Conservation (phyloP, 2,888 invertebrate genomes). For the Torymus tubicola region DNA sequence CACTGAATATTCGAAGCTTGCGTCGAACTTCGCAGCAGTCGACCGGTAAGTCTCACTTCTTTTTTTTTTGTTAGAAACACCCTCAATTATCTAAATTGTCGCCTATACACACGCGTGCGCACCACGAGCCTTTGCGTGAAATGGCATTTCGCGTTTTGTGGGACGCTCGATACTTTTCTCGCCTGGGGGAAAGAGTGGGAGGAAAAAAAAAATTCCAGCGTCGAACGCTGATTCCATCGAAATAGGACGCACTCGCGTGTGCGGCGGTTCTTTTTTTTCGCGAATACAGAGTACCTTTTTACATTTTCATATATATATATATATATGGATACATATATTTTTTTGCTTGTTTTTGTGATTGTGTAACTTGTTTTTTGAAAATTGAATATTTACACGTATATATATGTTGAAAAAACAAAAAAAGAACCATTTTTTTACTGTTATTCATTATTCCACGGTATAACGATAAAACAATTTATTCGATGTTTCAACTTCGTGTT, state of each 20-base stretch:
- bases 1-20: neutral
- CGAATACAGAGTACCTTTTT: too few relatives aligned
- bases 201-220: slow-evolving; percentile 17
- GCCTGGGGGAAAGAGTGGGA: neutral
- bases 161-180: slow-evolving; percentile 34
- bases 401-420: too few relatives aligned
- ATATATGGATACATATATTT: too few relatives aligned
- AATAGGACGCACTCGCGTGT: neutral
- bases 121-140: slow-evolving; percentile 16
- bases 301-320: too few relatives aligned
- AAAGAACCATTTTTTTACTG: too few relatives aligned
- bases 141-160: slow-evolving; percentile 28
- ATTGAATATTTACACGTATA: too few relatives aligned
- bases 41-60: slow-evolving; percentile 35
- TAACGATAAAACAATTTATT: too few relatives aligned
- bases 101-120: neutral
- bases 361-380: too few relatives aligned
- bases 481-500: too few relatives aligned
- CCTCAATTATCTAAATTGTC: slow-evolving; percentile 27
- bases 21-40: slow-evolving; percentile 10
- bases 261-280: too few relatives aligned
- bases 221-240: slow-evolving; percentile 32
- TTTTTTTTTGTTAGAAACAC: slow-evolving; percentile 2
- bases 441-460: too few relatives aligned
- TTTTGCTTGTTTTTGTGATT: too few relatives aligned